These are phyloP conservation scores for Drosophila siamana DNA, from an alignment of 2,888 invertebrate genomes.

Conservation along the genomic window DNA sequence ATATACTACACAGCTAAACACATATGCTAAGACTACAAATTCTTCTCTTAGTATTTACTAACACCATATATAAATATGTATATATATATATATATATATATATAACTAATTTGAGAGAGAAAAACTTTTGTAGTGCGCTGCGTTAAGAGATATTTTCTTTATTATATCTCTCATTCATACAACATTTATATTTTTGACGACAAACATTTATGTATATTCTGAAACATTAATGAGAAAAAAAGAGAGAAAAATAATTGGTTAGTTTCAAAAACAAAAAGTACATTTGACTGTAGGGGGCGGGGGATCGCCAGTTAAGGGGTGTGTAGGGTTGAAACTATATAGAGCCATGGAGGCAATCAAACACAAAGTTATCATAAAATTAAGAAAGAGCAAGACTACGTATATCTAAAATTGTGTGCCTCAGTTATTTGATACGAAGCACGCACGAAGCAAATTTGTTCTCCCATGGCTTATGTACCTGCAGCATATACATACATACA, in stretches of 20 bases:
- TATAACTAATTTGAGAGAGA: slow-evolving; percentile 52
- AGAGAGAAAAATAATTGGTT: slow-evolving; percentile 74
- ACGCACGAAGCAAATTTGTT: slow-evolving; percentile 61
- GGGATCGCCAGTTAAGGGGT: slow-evolving; percentile 27
- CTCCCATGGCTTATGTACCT: slow-evolving; percentile 60
- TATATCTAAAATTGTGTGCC: slow-evolving; percentile 61
- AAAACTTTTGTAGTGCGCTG: slow-evolving; percentile 43
- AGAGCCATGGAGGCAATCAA: slow-evolving; percentile 30
- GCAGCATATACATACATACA: slow-evolving; percentile 22
- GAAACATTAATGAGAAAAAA: slow-evolving; percentile 76
- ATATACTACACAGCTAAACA: slow-evolving; percentile 35
- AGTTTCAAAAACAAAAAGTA: slow-evolving; percentile 65
- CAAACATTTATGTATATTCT: slow-evolving; percentile 76
- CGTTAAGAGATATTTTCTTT: slow-evolving; percentile 44
- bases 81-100: slow-evolving; percentile 13
- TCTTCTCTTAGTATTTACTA: slow-evolving; percentile 50
- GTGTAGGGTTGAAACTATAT: slow-evolving; percentile 38
- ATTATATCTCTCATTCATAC: slow-evolving; percentile 40
- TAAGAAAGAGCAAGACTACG: slow-evolving; percentile 16
- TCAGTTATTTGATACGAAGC: slow-evolving; percentile 71
- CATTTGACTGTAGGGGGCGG: slow-evolving; percentile 48
- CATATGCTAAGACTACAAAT: slow-evolving; percentile 38
- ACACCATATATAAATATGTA: slow-evolving; percentile 31
- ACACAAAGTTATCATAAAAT: slow-evolving; percentile 11
- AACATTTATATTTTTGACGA: slow-evolving; percentile 54